Base-by-base conservation (phyloP, 2,888 invertebrate genomes). In the Melinopterus prodromus region DNA sequence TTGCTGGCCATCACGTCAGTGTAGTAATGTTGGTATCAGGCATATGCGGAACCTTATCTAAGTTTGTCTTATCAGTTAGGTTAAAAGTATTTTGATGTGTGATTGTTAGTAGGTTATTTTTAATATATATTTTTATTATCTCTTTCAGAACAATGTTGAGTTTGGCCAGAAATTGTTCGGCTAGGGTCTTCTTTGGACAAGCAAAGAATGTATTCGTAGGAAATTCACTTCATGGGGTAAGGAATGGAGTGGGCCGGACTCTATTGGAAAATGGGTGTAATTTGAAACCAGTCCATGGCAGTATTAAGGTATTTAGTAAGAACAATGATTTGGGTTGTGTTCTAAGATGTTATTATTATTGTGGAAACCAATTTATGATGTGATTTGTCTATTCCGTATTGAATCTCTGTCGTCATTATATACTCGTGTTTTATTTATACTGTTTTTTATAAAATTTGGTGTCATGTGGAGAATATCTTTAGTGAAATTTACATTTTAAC, bases 101-200 rank as follows among this genome's bases (percentile, higher is more conserved):
- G 12, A 12, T 53, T 53, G 12, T 9, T 53, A 7, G 12, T 53
- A 7, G 5, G 53, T 53, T 53, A 53, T 53, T 7, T 53, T 53
- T 53, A 6, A 2, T 1, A 53, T 53, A 53, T n/a, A 6, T 38
- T 53, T 53, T 53, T n/a, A n/a, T 7, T 53, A 53, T 53, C 53
- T 53, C 9, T 53, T 53, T 53, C 12, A 53, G 37, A 78, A 83
- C 79, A 71, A 87, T 87, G 87, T 82, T 86, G 38, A 84, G 82
- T 82, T 79, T 87, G 77, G 84, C 85, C 16, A 84, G 84, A 79
- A 82, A 83, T 37, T 87, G 87, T 79, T 81, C 83, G 53, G 76
- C 82, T 53, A 82, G 83, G 69, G 37, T 82, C 37, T 77, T 84
- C 76, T 77, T 83, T 53, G 81, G 84, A 76, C 83, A 82, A 77